A percentile compares a stretch with the other conserved stretches of the same genome.
Conservation (phyloP, 1,140 invertebrate genomes). For the Goniozus legneri region DNA sequence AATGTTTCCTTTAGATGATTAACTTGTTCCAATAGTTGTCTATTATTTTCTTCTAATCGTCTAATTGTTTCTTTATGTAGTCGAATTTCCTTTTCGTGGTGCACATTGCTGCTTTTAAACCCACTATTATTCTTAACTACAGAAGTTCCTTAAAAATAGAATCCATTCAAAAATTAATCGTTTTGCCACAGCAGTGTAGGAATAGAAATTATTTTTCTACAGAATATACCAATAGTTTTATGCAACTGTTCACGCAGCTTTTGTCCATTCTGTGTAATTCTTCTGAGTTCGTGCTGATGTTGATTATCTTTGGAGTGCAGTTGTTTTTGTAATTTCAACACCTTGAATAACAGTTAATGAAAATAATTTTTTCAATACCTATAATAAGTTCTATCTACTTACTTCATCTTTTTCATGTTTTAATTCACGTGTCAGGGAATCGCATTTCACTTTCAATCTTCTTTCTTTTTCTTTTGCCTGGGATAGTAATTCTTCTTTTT, state of each 20-base stretch:
- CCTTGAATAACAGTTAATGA: constrained; percentile 14
- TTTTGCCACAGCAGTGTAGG: too few species aligned
- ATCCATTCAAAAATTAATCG: background rate
- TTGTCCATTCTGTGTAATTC: constrained; percentile 22
- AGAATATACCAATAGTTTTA: constrained; percentile 25
- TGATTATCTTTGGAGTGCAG: constrained; percentile 30
- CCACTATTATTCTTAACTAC: constrained; percentile 18
- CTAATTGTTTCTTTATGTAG: constrained; percentile 29
- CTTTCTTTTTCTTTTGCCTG: constrained; percentile 26
- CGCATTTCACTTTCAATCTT: constrained; percentile 23
- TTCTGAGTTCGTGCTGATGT: constrained; percentile 29
- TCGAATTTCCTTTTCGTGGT: constrained; percentile 22
- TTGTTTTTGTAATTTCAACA: constrained; percentile 29
- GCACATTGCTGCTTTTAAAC: constrained; percentile 16
- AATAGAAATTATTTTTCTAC: background rate
- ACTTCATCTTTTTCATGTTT: constrained; percentile 32
- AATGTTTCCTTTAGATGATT: constrained; percentile 24
- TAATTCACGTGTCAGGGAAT: constrained; percentile 16
- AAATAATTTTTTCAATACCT: background rate
- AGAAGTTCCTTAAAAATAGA: constrained; percentile 20
- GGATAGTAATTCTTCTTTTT: constrained; percentile 17
- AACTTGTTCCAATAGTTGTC: constrained; percentile 28
- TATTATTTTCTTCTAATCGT: constrained; percentile 32
- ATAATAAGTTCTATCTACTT: constrained; percentile 5
- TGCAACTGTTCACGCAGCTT: constrained; percentile 30